Percentiles rank a stretch among this genome's conserved stretches.
Evolutionary conservation across 2,888 invertebrate species (phyloP).

Genomic region (Spodoptera littoralis): DNA sequence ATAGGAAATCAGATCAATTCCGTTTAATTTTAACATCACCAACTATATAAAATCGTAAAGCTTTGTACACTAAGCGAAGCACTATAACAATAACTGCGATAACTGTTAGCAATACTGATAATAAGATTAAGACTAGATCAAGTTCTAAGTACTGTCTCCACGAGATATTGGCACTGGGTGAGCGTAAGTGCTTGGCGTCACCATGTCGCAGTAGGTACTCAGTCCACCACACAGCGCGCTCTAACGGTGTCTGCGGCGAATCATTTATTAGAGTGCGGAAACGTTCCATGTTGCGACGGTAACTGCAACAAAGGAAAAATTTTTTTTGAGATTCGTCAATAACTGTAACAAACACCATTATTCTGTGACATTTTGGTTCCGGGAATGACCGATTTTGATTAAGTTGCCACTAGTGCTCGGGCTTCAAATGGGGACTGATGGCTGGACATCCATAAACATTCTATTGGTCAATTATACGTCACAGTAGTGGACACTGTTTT

Average conservation of each 20-base stretch:
- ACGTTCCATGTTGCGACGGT: conserved; percentile 34
- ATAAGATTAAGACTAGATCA: conserved; percentile 42
- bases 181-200: conserved; percentile 73
- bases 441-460: too few relatives aligned
- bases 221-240: conserved; percentile 81
- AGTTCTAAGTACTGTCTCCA: conserved; percentile 58
- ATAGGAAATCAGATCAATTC: not conserved
- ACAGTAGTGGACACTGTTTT: too few relatives aligned
- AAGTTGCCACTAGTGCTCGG: too few relatives aligned
- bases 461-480: too few relatives aligned
- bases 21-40: conserved; percentile 12
- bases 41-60: conserved; percentile 2
- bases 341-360: too few relatives aligned
- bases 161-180: conserved; percentile 65
- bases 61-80: conserved; percentile 7
- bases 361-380: too few relatives aligned
- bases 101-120: not conserved
- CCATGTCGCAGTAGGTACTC: conserved; percentile 79
- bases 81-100: not conserved
- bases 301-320: conserved; percentile 22
- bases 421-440: too few relatives aligned
- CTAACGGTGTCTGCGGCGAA: conserved; percentile 50
- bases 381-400: too few relatives aligned
- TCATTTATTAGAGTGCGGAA: conserved; percentile 23
- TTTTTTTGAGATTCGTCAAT: not conserved